Conservation (phyloP, 2,113 vertebrate species). For the Condylura cristata region DNA sequence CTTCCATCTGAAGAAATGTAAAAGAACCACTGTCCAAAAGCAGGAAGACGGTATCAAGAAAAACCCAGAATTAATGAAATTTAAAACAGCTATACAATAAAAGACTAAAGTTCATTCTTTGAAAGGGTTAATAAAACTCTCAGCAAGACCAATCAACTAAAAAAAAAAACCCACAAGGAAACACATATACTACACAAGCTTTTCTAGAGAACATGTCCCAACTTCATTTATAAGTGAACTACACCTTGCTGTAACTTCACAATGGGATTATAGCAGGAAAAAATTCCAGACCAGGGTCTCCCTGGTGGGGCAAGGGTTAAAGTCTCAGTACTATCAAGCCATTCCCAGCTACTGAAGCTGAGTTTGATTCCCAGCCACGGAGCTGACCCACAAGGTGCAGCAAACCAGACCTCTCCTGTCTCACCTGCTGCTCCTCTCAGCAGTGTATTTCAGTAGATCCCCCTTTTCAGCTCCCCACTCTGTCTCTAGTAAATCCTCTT, state of each 20-base stretch:
- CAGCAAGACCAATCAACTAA: too few species aligned
- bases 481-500: too few species aligned
- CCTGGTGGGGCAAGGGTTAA: too few species aligned
- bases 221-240: background rate
- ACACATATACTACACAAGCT: background rate
- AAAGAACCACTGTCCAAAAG: background rate
- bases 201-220: background rate
- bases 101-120: background rate
- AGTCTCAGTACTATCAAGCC: too few species aligned
- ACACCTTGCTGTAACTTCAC: background rate
- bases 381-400: too few species aligned
- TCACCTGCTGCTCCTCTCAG: too few species aligned
- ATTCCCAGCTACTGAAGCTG: too few species aligned
- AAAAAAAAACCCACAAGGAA: background rate
- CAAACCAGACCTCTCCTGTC: too few species aligned
- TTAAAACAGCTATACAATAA: background rate
- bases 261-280: background rate
- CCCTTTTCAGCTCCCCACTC: too few species aligned
- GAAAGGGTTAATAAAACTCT: background rate
- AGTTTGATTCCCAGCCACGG: too few species aligned
- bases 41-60: background rate
- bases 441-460: too few species aligned
- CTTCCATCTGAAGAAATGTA: background rate
- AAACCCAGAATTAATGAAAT: background rate
- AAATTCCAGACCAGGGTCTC: background rate